Base-by-base conservation (phyloP, 1,140 invertebrate species). In the Neotoxoptera formosana region DNA sequence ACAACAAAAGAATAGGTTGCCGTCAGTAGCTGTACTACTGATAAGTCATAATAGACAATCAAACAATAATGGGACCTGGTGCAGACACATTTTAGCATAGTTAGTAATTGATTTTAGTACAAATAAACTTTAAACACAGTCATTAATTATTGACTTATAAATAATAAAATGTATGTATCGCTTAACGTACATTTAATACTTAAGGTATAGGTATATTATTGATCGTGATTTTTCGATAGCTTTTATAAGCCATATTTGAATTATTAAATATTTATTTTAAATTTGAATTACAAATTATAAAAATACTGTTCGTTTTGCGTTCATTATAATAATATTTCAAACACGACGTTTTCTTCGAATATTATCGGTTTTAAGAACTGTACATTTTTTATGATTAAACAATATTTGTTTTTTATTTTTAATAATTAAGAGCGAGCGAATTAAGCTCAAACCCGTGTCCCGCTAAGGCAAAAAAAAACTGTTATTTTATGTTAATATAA, bases 371-470 rank as follows among this genome's bases (percentile, higher is more conserved):
- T 76, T 76, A 76, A 76, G 60, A n/a, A n/a, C n/a, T n/a, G 14
- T 76, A n/a, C n/a, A 76, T 76, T 76, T 76, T 76, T n/a, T n/a
- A 76, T 76, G 30, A 76, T n/a, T 76, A 7, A n/a, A 17, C 30
- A n/a, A 76, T 76, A 76, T 76, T 76, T 76, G n/a, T 76, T 76
- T n/a, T 53, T 76, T n/a, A 17, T 76, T 76, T 76, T 76, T 76
- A 76, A 76, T 76, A 76, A 76, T 76, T 76, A 76, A 76, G 60
- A 17, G 30, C 30, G 17, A n/a, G 14, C 1, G 14, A 67, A n/a
- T 34, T 76, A n/a, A n/a, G n/a, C 14, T n/a, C 14, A 2, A n/a
- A 76, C 60, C 60, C 30, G 11, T 76, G 30, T 76, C n/a, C n/a
- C n/a, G n/a, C n/a, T 34, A 6, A 76, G 14, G n/a, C n/a, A n/a